Evolutionary conservation across 2,888 invertebrate genomes (phyloP).

Genomic region (Hydrotaea diabolus): DNA sequence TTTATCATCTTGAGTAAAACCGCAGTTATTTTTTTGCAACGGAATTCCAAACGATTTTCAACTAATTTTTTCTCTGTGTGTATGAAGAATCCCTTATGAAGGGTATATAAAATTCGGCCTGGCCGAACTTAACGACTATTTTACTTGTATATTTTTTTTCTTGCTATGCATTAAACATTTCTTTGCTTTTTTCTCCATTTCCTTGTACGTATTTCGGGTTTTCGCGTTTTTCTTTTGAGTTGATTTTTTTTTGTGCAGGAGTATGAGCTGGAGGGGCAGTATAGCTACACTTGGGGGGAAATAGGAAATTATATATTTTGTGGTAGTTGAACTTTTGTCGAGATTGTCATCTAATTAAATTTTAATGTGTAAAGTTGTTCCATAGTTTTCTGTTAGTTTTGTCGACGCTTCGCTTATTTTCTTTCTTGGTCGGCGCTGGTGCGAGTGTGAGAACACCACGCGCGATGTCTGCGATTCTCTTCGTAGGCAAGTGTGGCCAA

Average conservation of each 20-base stretch:
- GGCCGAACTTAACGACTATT: too few relatives aligned
- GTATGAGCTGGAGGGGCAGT: background rate
- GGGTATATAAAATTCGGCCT: too few relatives aligned
- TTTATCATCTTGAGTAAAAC: too few relatives aligned
- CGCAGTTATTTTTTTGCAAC: too few relatives aligned
- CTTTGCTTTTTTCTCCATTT: too few relatives aligned
- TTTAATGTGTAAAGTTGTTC: constrained; percentile 72
- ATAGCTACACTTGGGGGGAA: background rate
- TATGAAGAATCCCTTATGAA: too few relatives aligned
- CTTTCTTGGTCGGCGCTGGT: background rate
- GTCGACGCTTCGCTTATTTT: background rate
- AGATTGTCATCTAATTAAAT: constrained; percentile 74
- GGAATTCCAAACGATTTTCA: too few relatives aligned
- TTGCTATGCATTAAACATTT: too few relatives aligned
- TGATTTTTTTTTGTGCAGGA: background rate
- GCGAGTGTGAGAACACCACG: background rate
- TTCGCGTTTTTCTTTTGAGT: background rate
- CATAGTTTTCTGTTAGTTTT: constrained; percentile 42
- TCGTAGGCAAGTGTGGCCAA: background rate
- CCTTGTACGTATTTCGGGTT: background rate
- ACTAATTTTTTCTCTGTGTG: too few relatives aligned
- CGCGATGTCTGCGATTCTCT: background rate
- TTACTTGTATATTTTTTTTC: too few relatives aligned
- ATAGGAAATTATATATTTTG: constrained; percentile 50
- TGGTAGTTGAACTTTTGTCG: constrained; percentile 46